These are phyloP conservation scores for Stegana nigrithorax DNA, from an alignment of 2,888 invertebrate species.

Conservation along the genomic window DNA sequence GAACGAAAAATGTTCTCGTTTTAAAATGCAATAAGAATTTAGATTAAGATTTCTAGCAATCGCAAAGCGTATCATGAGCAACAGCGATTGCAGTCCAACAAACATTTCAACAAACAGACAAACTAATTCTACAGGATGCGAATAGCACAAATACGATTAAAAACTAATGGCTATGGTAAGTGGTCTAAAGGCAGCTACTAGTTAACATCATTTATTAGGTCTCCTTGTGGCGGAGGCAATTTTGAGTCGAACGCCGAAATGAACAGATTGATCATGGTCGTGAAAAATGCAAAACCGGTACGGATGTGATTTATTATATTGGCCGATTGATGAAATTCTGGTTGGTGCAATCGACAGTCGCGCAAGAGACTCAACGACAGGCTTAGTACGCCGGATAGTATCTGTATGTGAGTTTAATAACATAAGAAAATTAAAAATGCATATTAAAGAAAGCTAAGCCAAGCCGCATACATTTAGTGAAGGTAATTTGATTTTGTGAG, in stretches of 20 bases:
- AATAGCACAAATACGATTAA: too few relatives aligned
- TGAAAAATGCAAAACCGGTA: constrained; percentile 77
- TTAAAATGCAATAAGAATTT: too few relatives aligned
- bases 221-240: constrained; percentile 54
- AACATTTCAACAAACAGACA: too few relatives aligned
- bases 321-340: constrained; percentile 77
- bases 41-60: too few relatives aligned
- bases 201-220: constrained; percentile 48
- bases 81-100: too few relatives aligned
- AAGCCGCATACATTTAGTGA: too few relatives aligned
- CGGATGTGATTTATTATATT: constrained; percentile 78
- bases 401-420: constrained; percentile 69
- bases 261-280: constrained; percentile 80
- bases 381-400: constrained; percentile 80
- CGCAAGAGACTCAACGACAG: constrained; percentile 80
- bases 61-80: too few relatives aligned
- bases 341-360: constrained; percentile 81
- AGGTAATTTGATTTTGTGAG: constrained; percentile 9
- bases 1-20: too few relatives aligned
- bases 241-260: constrained; percentile 84
- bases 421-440: background rate
- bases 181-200: too few relatives aligned
- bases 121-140: too few relatives aligned
- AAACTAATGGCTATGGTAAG: too few relatives aligned
- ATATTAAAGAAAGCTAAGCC: constrained; percentile 26